Evolutionary conservation across 2,888 invertebrate species (phyloP).

Genomic region (Rotaria sp.): DNA sequence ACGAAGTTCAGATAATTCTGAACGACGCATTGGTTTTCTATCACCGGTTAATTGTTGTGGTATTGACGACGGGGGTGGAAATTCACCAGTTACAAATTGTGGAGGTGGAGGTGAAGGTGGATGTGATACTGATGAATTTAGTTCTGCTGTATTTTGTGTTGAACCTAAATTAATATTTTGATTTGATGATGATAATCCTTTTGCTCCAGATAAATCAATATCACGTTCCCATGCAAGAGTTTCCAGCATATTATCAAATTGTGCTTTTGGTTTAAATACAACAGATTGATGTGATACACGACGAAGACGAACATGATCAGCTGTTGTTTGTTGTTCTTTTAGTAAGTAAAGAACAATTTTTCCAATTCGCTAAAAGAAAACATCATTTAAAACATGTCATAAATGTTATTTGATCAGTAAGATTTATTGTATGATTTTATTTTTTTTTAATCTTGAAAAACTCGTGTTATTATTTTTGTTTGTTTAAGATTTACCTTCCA

Average conservation of each 20-base stretch:
- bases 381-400: background rate
- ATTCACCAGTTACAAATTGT: background rate
- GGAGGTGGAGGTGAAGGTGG: background rate
- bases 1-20: background rate
- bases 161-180: background rate
- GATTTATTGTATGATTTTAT: background rate
- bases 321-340: background rate
- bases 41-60: background rate
- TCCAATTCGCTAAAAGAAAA: background rate
- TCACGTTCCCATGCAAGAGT: slow-evolving; percentile 4
- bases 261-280: background rate
- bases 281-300: slow-evolving; percentile 10
- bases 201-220: background rate
- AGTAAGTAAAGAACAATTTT: background rate
- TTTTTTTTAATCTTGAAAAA: background rate
- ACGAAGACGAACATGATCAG: background rate
- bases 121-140: background rate
- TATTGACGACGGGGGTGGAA: background rate
- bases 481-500: slow-evolving; percentile 72
- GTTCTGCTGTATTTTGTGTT: background rate
- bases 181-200: background rate
- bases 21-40: background rate
- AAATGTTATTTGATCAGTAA: background rate
- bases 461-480: background rate
- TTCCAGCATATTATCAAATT: background rate